Conservation (phyloP, 1,140 invertebrate species). For the Lordiphosa mommai region DNA sequence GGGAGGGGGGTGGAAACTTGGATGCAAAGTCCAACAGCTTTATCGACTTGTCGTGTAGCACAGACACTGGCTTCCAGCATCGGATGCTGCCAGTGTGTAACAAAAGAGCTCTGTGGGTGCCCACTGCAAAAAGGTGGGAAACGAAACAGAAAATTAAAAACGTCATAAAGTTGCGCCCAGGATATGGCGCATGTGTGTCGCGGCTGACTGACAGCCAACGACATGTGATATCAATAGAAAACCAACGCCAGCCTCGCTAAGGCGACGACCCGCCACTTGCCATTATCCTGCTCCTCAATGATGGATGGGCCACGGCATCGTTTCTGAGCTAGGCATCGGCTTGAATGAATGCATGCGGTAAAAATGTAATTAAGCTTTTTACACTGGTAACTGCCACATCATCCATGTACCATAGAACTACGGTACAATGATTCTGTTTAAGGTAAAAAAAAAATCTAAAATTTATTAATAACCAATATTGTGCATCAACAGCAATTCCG, state of each 20-base stretch:
- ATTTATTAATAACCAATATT: too few relatives aligned
- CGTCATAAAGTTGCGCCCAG: slow-evolving; percentile 43
- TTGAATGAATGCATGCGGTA: slow-evolving; percentile 38
- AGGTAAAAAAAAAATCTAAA: too few relatives aligned
- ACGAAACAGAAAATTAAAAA: slow-evolving; percentile 57
- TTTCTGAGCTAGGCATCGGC: slow-evolving; percentile 19
- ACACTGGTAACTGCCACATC: slow-evolving; percentile 12
- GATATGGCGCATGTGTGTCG: slow-evolving; percentile 20
- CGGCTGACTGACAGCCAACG: slow-evolving; percentile 29
- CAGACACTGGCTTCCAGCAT: slow-evolving; percentile 2
- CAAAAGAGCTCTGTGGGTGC: slow-evolving; percentile 34
- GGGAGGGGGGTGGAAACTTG: not conserved
- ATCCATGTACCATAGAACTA: too few relatives aligned
- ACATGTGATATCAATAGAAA: slow-evolving; percentile 57
- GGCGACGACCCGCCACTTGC: slow-evolving; percentile 13
- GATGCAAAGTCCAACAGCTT: slow-evolving; percentile 64
- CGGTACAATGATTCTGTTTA: too few relatives aligned
- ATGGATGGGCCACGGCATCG: slow-evolving; percentile 44
- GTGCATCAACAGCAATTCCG: too few relatives aligned
- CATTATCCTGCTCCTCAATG: slow-evolving; percentile 41
- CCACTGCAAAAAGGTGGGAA: slow-evolving; percentile 19
- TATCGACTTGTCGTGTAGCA: slow-evolving; percentile 49
- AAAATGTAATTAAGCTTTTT: slow-evolving; percentile 77
- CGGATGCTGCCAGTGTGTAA: slow-evolving; percentile 1
- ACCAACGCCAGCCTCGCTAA: slow-evolving; percentile 26